phyloP scores from a whole-genome alignment of 2,888 invertebrate species.

The Cryptus viduatorius region DNA sequence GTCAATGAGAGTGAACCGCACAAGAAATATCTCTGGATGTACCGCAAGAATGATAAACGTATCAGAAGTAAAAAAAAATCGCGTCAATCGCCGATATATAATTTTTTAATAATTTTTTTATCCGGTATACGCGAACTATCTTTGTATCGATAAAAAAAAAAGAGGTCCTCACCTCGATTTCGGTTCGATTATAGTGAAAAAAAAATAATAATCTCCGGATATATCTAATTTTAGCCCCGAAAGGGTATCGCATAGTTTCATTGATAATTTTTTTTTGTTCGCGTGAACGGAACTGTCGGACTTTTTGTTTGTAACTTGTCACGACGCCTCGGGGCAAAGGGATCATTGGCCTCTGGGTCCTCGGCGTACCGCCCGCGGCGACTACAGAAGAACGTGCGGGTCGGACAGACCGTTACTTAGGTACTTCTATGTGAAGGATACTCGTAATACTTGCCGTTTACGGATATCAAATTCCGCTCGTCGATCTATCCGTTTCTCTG shows the following conservation, averaged over 20 bases:
- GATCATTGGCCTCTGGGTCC: slow-evolving; percentile 5
- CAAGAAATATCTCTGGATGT: not conserved
- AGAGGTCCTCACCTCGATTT: not conserved
- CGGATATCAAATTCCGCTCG: not conserved
- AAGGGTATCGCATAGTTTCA: not conserved
- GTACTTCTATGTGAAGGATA: not conserved
- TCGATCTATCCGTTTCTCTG: not conserved
- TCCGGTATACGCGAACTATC: not conserved
- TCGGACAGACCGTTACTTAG: not conserved
- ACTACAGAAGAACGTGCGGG: not conserved
- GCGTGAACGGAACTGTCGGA: not conserved
- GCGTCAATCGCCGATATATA: not conserved
- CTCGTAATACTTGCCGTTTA: not conserved
- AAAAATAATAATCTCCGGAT: not conserved
- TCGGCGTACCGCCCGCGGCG: not conserved
- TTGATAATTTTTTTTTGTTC: not conserved
- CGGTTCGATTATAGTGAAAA: not conserved
- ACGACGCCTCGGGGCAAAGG: not conserved
- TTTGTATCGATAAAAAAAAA: not conserved
- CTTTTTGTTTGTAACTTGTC: not conserved
- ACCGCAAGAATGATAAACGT: not conserved
- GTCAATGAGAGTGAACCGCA: slow-evolving; percentile 14
- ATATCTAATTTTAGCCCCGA: not conserved
- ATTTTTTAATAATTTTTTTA: not conserved
- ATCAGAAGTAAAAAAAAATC: not conserved